Base-by-base conservation (phyloP, 1,140 invertebrate genomes). In the Drosophila punjabiensis region DNA sequence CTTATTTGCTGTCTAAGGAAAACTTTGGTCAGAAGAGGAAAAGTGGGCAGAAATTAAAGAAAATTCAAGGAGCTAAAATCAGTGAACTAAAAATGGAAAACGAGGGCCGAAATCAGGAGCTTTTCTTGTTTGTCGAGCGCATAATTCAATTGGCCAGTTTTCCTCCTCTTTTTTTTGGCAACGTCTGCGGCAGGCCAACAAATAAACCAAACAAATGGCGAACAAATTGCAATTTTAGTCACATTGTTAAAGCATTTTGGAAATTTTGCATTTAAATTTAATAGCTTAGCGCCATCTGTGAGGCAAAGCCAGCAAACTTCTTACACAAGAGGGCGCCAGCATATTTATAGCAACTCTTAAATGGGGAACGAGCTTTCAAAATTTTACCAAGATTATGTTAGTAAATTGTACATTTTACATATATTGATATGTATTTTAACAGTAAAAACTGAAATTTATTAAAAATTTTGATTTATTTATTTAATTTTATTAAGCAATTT, bases 81-180 rank as follows among this genome's bases (percentile, higher is more conserved):
- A 56, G 33, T 39, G 55, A 56, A 60, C 37, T 53, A 35, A 53
- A 71, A 39, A 33, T 5, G 37, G 20, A 28, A 24, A 30, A 24
- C 24, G 18, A 45, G 20, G 11, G 18, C 3, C 14, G 30, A 56
- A 45, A 35, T 28, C 53, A 24, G 18, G 13, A 50, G 32, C 65
- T 50, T 63, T 59, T 64, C 65, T 61, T 83, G 81, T 76, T 79
- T 82, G 76, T 62, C 66, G 53, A 67, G 59, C 66, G 62, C 81
- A 83, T 83, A 83, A 83, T 83, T 83, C 76, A 83, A 83, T 83
- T 83, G 62, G 61, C 65, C 69, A 45, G 53, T 74, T 81, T 37
- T 9, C 13, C 4, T 32, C 7, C 13, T 13, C 63, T 79, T 62
- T 32, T 37, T 37, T 28, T 64, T 59, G 73, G 65, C 28, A 67